These are phyloP conservation scores for Adoxophyes honmai DNA, from an alignment of 1,140 invertebrate species.

Conservation along the genomic window DNA sequence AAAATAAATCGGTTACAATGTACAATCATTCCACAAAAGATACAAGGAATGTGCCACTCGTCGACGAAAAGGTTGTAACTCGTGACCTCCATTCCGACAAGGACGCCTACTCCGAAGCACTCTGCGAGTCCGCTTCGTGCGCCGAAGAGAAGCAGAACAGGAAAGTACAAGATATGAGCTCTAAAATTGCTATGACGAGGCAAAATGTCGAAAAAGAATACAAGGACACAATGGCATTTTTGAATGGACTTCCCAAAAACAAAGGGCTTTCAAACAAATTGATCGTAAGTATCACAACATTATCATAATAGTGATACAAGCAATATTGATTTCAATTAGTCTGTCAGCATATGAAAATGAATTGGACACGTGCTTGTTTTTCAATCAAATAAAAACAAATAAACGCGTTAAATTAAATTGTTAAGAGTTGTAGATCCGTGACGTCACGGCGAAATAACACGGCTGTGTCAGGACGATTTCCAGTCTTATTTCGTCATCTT, in stretches of 20 bases:
- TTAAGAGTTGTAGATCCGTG: too few species aligned
- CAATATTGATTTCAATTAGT: too few species aligned
- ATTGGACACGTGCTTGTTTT: too few species aligned
- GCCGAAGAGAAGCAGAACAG: conserved; percentile 35
- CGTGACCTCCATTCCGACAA: conserved; percentile 41
- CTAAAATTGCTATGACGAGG: conserved; percentile 56
- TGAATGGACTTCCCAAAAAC: conserved; percentile 63
- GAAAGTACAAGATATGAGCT: conserved; percentile 45
- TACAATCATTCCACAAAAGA: conserved; percentile 65
- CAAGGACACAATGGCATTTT: conserved; percentile 60
- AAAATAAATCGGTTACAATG: conserved; percentile 46
- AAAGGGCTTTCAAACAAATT: conserved; percentile 25
- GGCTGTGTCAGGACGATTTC: too few species aligned
- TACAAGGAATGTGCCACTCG: conserved; percentile 34
- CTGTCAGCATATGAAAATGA: too few species aligned
- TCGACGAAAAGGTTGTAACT: conserved; percentile 39
- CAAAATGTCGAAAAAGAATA: conserved; percentile 69
- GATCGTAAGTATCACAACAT: conserved; percentile 43
- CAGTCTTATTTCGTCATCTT: too few species aligned
- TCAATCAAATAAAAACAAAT: too few species aligned
- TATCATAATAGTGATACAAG: too few species aligned
- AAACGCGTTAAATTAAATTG: too few species aligned
- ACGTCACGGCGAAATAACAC: too few species aligned
- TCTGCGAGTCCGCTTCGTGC: conserved; percentile 38
- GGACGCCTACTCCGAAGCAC: conserved; percentile 63